Conservation (phyloP, 1,140 invertebrate species). For the Drosophila ercepeae region DNA sequence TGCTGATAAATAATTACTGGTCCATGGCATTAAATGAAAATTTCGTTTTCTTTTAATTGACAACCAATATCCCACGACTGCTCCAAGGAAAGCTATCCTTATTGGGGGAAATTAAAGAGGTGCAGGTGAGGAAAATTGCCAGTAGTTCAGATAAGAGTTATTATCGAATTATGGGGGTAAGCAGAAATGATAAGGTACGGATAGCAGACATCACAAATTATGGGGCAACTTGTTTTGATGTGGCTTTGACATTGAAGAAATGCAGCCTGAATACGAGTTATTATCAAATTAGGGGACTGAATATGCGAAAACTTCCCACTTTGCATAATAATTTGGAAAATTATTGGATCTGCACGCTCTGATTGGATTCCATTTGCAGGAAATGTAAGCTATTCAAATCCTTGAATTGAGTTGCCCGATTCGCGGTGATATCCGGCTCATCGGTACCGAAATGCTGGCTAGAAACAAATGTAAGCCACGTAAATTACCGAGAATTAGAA, state of each 20-base stretch:
- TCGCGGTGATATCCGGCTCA: conserved; percentile 61
- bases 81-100: conserved; percentile 11
- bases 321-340: conserved; percentile 1
- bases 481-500: conserved; percentile 80
- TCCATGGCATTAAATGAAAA: conserved; percentile 36
- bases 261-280: conserved; percentile 8
- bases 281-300: conserved; percentile 27
- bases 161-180: conserved; percentile 25
- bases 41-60: conserved; percentile 56
- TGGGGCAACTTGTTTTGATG: background rate
- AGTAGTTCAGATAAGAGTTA: conserved; percentile 15
- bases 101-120: background rate
- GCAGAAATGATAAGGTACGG: background rate
- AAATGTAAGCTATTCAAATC: conserved; percentile 37
- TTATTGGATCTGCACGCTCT: background rate
- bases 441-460: conserved; percentile 30
- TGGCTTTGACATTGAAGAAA: background rate
- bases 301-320: conserved; percentile 24
- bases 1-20: conserved; percentile 57
- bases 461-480: conserved; percentile 47
- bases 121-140: background rate
- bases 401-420: conserved; percentile 20
- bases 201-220: conserved; percentile 3
- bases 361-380: conserved; percentile 3
- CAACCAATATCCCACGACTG: conserved; percentile 31